Percentiles rank a stretch among this genome's conserved stretches.
Evolutionary conservation across 2,888 invertebrate genomes (phyloP).

Genomic region (Spodoptera littoralis): DNA sequence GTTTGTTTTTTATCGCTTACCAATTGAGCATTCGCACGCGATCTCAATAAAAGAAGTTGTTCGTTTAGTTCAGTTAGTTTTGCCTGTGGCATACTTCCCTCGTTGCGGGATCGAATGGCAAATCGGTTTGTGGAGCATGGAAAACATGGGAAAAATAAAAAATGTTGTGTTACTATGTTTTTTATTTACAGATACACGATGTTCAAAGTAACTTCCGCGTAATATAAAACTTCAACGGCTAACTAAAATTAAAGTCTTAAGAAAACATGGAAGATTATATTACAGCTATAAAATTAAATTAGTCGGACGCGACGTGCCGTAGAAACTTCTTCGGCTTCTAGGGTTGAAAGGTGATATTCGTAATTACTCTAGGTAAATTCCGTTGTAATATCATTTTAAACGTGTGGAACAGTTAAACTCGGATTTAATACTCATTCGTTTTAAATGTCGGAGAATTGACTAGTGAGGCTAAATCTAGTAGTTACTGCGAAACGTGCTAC

Average conservation of each 20-base stretch:
- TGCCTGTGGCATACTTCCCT: constrained; percentile 27
- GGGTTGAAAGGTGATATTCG: constrained; percentile 50
- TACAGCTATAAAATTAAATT: constrained; percentile 50
- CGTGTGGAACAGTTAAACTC: constrained; percentile 42
- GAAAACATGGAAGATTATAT: constrained; percentile 46
- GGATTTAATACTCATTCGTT: constrained; percentile 47
- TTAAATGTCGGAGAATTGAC: constrained; percentile 41
- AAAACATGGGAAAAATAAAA: constrained; percentile 32
- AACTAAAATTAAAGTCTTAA: constrained; percentile 37
- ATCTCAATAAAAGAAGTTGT: constrained; percentile 55
- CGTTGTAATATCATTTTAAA: constrained; percentile 39
- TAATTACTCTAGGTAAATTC: constrained; percentile 27
- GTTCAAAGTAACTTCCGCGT: constrained; percentile 2
- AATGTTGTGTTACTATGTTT: constrained; percentile 10
- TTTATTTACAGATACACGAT: not conserved
- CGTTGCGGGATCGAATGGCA: constrained; percentile 31
- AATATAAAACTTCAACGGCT: constrained; percentile 28
- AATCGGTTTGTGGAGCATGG: constrained; percentile 30
- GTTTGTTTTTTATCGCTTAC: constrained; percentile 51
- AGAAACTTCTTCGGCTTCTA: constrained; percentile 40
- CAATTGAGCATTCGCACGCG: constrained; percentile 55
- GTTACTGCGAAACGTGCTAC: constrained; percentile 27
- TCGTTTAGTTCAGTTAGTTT: constrained; percentile 47
- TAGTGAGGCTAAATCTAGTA: constrained; percentile 29
- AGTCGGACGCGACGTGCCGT: constrained; percentile 40